Evolutionary conservation across 2,113 vertebrate genomes (phyloP).

Genomic region (Hucho hucho): DNA sequence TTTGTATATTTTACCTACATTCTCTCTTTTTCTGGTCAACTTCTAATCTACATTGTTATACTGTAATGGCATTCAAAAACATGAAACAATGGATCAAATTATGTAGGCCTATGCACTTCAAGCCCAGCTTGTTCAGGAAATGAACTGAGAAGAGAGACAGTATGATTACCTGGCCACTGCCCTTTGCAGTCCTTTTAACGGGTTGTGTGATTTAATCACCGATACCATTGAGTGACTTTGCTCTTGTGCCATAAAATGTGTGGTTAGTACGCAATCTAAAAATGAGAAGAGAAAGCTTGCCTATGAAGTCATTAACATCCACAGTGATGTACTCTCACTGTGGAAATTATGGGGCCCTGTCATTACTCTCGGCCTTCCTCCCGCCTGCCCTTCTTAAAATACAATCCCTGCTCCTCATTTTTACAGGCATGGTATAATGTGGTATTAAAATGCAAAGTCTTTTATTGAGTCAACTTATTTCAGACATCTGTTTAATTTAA

Average conservation of each 20-base stretch:
- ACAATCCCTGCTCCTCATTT: background rate
- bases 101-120: background rate
- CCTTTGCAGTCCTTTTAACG: background rate
- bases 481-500: constrained; percentile 25
- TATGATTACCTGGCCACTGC: constrained; percentile 6
- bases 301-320: constrained; percentile 17
- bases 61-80: too few species aligned
- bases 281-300: background rate
- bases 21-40: too few species aligned
- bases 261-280: background rate
- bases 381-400: background rate
- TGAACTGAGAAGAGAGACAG: background rate
- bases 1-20: too few species aligned
- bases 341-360: constrained; percentile 7
- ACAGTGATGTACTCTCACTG: background rate
- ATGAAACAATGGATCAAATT: background rate
- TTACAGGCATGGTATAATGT: background rate
- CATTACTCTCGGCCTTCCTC: background rate
- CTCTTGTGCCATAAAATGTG: background rate
- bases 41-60: too few species aligned
- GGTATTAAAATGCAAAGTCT: constrained; percentile 14
- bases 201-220: constrained; percentile 12
- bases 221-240: constrained; percentile 19
- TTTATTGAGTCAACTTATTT: constrained; percentile 13
- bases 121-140: background rate